Base-by-base conservation (phyloP, 1,140 invertebrate species). In the Archegozetes longisetosus region DNA sequence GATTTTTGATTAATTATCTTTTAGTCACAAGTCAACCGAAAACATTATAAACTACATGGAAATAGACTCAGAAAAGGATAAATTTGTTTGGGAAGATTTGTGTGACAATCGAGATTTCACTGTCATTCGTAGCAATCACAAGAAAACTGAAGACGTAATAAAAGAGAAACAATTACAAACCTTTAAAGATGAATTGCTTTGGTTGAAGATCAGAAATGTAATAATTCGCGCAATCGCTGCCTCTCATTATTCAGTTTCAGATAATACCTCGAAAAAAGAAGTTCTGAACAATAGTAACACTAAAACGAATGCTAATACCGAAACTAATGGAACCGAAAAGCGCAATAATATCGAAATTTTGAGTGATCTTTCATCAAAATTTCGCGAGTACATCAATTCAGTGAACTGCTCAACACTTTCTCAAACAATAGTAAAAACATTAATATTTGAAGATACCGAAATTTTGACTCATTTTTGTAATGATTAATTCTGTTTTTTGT, bases 51-150 rank as follows among this genome's bases (percentile, higher is more conserved):
- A 62, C 55, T 24, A 58, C 48, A 57, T 48, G 50, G 40, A 23
- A 74, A 65, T 28, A 59, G 74, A 26, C 66, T 71, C 54, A 78
- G 74, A 73, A 68, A 74, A 67, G 14, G 59, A 64, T 29, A 66
- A 64, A 70, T 71, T 63, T 64, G 64, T 55, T 67, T 24, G 59
- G 13, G 61, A 61, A 27, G 64, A 64, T 26, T 49, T 55, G 17
- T 29, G 48, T 23, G 61, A 51, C 26, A 53, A 53, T 58, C 62
- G 56, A 26, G 58, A 61, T 22, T 53, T 64, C 13, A 32, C 46
- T 20, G 23, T 54, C 25, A 25, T 64, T 1, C 25, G 40, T 20
- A 3, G 27, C 25, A 27, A 63, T n/a, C 56, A 64, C 23, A 17
- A 58, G 23, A 53, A 61, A 47, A 29, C 20, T 4, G 28, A 23